Percentiles rank a stretch among this genome's conserved stretches.
phyloP scores from a whole-genome alignment of 92 coral and sea anemone species.

The Phenganax subtilis region DNA sequence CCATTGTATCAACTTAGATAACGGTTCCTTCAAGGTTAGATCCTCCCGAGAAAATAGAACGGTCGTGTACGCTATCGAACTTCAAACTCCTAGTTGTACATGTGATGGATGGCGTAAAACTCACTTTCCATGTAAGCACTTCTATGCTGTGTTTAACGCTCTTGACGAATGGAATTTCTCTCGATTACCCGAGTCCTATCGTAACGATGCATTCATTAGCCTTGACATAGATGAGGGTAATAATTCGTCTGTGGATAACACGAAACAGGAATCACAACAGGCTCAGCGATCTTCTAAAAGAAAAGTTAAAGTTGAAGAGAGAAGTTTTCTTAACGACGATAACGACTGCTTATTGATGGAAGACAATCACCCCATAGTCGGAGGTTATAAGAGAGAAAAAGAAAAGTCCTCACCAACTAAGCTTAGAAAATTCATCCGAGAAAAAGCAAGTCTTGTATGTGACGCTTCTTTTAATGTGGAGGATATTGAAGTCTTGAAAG shows the following conservation, averaged over 20 bases:
- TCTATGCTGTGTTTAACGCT: conserved; percentile 47
- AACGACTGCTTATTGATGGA: neutral
- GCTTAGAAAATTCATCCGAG: conserved; percentile 42
- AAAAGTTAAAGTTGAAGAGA: no score
- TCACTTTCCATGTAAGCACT: conserved; percentile 55
- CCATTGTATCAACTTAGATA: conserved; percentile 3
- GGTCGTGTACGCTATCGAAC: conserved; percentile 25
- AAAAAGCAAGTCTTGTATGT: conserved; percentile 30
- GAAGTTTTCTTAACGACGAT: neutral
- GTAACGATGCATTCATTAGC: conserved; percentile 51
- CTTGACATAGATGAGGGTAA: conserved; percentile 28
- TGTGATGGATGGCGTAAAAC: conserved; percentile 56
- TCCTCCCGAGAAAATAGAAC: conserved; percentile 8
- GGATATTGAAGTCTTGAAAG: conserved; percentile 27
- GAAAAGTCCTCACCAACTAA: conserved; percentile 5
- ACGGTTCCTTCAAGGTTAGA: conserved; percentile 41
- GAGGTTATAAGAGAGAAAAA: neutral
- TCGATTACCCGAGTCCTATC: conserved; percentile 39
- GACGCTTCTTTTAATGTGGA: conserved; percentile 36
- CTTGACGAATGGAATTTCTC: conserved; percentile 53
- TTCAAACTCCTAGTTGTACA: conserved; percentile 43
- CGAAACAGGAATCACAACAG: no score
- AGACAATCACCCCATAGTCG: neutral
- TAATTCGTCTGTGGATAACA: no score
- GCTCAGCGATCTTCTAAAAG: no score